These are phyloP conservation scores for Lepidocyrtoides sp. DNA, from an alignment of 2,888 invertebrate species.

Conservation along the genomic window DNA sequence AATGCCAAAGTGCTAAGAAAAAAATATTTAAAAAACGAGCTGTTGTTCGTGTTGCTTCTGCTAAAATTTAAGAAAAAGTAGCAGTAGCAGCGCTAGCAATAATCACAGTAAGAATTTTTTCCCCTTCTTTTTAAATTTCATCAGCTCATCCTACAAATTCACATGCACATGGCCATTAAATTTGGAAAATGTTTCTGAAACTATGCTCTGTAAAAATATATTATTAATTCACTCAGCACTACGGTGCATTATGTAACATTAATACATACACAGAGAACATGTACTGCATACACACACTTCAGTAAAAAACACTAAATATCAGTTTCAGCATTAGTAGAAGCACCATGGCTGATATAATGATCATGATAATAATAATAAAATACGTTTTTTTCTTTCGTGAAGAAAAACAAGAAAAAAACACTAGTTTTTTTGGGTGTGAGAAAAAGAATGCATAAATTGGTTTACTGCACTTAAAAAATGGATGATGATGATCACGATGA, in stretches of 20 bases:
- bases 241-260: neutral
- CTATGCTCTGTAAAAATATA: neutral
- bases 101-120: neutral
- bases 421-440: neutral
- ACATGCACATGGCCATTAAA: constrained; percentile 47
- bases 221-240: neutral
- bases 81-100: neutral
- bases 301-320: neutral
- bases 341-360: constrained; percentile 16
- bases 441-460: constrained; percentile 64
- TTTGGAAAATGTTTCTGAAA: constrained; percentile 11
- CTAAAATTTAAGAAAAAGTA: no score
- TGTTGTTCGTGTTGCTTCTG: neutral
- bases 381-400: neutral
- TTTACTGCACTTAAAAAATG: constrained; percentile 33
- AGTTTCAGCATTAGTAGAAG: neutral
- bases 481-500: constrained; percentile 33
- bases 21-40: neutral
- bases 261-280: no score
- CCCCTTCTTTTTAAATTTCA: neutral
- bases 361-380: constrained; percentile 34
- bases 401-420: neutral
- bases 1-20: constrained; percentile 26
- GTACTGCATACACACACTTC: no score
- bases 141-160: neutral